Base-by-base conservation (phyloP, 2,888 invertebrate genomes). In the Thymelicus acteon region DNA sequence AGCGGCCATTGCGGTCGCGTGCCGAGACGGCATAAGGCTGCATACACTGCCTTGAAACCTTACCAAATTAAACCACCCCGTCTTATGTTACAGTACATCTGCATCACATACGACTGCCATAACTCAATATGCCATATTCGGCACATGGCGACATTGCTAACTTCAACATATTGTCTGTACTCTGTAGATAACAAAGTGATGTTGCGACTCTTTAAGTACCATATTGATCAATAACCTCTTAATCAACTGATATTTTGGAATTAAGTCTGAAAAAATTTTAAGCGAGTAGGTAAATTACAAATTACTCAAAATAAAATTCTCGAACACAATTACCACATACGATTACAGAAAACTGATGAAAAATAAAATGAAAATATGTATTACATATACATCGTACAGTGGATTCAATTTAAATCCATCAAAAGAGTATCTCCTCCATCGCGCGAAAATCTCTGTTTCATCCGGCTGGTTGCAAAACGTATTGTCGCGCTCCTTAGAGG, bases 1-100 rank as follows among this genome's bases (percentile, higher is more conserved):
- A 76, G 78, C 80, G 80, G 77, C 76, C 78, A 78, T 76, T 83
- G 85, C 80, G 84, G 85, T 91, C 90, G 90, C 92, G 91, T 91
- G 91, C 87, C 83, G 76, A 73, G 76, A 78, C 81, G 79, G 83
- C 90, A 86, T 88, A 88, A 88, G 90, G 88, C 76, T 72, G 67
- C 74, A 73, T 71, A 72, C 74, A 72, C 47, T 57, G 69, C 54
- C 19, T 71, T 54, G 76, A 76, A 76, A 71, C 76, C 76, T 75
- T 76, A 76, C 72, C 75, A 68, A 69, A 73, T 70, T 67, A 58
- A 64, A 58, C 61, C 52, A 47, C 54, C 61, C 62, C 47, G 68
- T 64, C 63, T 64, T 63, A 40, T 7, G 2, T 65, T 65, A 65
- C 65, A 44, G 66, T 37, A 60, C 67, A 40, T 52, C 68, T 68